phyloP scores from a whole-genome alignment of 2,888 invertebrate species.

The Ormyrus nitidulus region DNA sequence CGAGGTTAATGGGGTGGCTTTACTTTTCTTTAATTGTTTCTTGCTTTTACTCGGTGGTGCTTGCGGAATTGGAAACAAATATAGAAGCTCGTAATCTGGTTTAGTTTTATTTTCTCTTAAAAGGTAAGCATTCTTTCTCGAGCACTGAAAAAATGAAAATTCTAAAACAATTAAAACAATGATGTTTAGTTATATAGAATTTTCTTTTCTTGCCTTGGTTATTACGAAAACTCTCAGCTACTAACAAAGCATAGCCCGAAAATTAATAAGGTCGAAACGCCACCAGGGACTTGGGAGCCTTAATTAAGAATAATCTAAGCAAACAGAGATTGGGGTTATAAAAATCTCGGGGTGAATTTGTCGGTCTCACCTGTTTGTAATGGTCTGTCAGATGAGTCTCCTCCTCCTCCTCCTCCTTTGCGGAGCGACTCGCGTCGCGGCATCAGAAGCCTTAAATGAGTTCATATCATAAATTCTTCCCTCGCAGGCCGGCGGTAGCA shows the following conservation, averaged over 20 bases:
- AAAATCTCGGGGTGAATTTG: conserved; percentile 42
- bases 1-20: background rate
- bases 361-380: conserved; percentile 47
- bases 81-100: too few species aligned
- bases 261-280: background rate
- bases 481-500: conserved; percentile 67
- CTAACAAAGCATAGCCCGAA: too few species aligned
- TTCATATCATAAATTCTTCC: conserved; percentile 72
- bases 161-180: too few species aligned
- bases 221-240: too few species aligned
- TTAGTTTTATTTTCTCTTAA: too few species aligned
- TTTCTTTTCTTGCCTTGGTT: too few species aligned
- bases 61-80: too few species aligned
- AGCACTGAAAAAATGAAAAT: too few species aligned
- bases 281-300: conserved; percentile 9
- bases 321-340: conserved; percentile 45
- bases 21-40: background rate
- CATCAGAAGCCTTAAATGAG: conserved; percentile 69
- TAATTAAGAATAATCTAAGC: conserved; percentile 54
- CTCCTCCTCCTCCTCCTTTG: conserved; percentile 6
- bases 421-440: conserved; percentile 5
- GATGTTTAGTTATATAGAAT: too few species aligned
- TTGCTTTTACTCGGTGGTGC: too few species aligned
- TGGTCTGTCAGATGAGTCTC: background rate
- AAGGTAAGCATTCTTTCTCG: too few species aligned